A percentile compares a stretch with the other conserved stretches of the same genome.
These are phyloP conservation scores for Hypselothyrea guttata DNA, from an alignment of 2,888 invertebrate genomes.

Conservation along the genomic window DNA sequence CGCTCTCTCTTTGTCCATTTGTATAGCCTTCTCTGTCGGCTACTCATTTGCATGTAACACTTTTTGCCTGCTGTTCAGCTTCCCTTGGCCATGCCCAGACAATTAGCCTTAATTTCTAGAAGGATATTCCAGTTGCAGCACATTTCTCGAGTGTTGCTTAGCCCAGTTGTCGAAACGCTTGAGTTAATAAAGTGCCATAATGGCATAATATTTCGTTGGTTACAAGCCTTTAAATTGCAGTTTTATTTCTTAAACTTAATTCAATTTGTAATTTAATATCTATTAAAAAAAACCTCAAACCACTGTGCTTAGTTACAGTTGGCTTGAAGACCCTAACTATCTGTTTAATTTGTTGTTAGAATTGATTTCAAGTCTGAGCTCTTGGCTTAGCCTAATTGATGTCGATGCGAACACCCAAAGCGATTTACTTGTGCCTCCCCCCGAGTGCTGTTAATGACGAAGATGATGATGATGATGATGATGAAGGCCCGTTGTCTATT, in stretches of 20 bases:
- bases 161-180: too few species aligned
- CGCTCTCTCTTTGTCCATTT: neutral
- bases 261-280: too few species aligned
- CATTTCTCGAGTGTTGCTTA: neutral
- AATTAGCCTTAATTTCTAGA: constrained; percentile 19
- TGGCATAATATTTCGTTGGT: too few species aligned
- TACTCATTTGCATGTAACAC: constrained; percentile 49
- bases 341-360: neutral
- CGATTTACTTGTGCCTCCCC: constrained; percentile 21
- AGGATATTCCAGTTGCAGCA: neutral
- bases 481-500: constrained; percentile 50
- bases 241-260: too few species aligned
- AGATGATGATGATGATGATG: constrained; percentile 19
- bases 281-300: too few species aligned
- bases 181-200: too few species aligned
- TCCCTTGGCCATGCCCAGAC: constrained; percentile 21
- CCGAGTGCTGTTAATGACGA: constrained; percentile 23
- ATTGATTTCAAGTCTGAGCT: too few species aligned
- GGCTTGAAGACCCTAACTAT: too few species aligned
- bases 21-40: constrained; percentile 2
- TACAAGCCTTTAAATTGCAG: too few species aligned
- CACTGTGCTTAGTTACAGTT: too few species aligned
- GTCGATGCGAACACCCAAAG: constrained; percentile 43
- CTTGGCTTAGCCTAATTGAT: constrained; percentile 32
- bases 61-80: constrained; percentile 38